phyloP scores from a whole-genome alignment of 2,888 invertebrate genomes.

The Macaria notata region DNA sequence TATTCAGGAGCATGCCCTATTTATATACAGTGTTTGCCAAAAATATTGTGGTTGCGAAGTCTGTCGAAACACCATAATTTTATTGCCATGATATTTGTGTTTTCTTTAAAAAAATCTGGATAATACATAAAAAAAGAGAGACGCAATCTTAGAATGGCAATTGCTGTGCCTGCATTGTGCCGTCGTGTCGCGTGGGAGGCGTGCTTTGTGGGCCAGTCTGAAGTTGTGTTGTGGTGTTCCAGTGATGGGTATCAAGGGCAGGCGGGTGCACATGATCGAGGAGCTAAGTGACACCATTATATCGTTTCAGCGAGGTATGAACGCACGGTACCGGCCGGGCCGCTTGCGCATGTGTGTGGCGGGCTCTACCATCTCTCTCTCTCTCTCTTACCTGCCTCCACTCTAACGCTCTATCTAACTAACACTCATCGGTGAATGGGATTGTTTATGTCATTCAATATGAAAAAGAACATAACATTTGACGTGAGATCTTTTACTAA shows the following conservation, averaged over 20 bases:
- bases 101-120: no score
- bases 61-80: no score
- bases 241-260: slow-evolving; percentile 99
- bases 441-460: neutral
- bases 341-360: slow-evolving; percentile 74
- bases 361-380: slow-evolving; percentile 48
- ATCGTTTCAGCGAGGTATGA: slow-evolving; percentile 99
- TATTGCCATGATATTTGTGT: no score
- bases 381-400: slow-evolving; percentile 27
- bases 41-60: no score
- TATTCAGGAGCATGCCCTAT: no score
- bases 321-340: slow-evolving; percentile 58
- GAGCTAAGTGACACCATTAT: slow-evolving; percentile 99
- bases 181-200: slow-evolving; percentile 15
- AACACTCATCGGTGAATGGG: slow-evolving; percentile 16
- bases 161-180: no score
- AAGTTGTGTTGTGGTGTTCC: slow-evolving; percentile 80
- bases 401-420: slow-evolving; percentile 29
- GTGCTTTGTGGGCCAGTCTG: slow-evolving; percentile 41
- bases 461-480: slow-evolving; percentile 3
- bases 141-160: no score
- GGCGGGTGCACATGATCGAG: slow-evolving; percentile 99
- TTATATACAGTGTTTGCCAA: no score
- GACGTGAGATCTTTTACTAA: slow-evolving; percentile 9
- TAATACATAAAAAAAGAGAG: no score